Conservation (phyloP, 2,888 invertebrate species). For the Siphonodentalium dalli region DNA sequence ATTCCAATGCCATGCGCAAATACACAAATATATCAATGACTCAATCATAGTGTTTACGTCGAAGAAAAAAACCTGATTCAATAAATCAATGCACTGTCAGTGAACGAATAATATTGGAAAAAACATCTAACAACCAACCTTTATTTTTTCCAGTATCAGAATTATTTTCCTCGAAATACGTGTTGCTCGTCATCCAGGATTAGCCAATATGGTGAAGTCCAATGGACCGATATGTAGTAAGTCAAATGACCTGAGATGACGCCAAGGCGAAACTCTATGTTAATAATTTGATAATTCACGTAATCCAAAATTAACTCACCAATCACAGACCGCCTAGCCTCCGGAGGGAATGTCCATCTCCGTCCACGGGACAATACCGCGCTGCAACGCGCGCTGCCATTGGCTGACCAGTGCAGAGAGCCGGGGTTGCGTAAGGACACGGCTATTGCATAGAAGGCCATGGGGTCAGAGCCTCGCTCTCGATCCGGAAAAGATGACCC, state of each 20-base stretch:
- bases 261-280: constrained; percentile 25
- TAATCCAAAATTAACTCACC: constrained; percentile 48
- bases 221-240: too few species aligned
- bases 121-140: too few species aligned
- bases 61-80: too few species aligned
- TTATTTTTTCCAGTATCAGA: too few species aligned
- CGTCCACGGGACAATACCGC: background rate
- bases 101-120: too few species aligned
- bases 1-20: too few species aligned
- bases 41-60: too few species aligned
- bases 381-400: constrained; percentile 14
- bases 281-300: constrained; percentile 37
- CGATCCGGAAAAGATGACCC: constrained; percentile 14
- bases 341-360: constrained; percentile 30
- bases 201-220: too few species aligned
- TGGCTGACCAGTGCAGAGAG: constrained; percentile 31
- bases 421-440: constrained; percentile 43
- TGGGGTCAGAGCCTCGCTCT: constrained; percentile 36
- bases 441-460: constrained; percentile 24
- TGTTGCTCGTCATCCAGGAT: too few species aligned
- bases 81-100: too few species aligned
- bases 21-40: too few species aligned
- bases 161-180: too few species aligned
- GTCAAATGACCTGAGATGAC: constrained; percentile 21
- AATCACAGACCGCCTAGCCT: constrained; percentile 33